Conservation (phyloP, 1,140 invertebrate species). For the Papilio glaucus region DNA sequence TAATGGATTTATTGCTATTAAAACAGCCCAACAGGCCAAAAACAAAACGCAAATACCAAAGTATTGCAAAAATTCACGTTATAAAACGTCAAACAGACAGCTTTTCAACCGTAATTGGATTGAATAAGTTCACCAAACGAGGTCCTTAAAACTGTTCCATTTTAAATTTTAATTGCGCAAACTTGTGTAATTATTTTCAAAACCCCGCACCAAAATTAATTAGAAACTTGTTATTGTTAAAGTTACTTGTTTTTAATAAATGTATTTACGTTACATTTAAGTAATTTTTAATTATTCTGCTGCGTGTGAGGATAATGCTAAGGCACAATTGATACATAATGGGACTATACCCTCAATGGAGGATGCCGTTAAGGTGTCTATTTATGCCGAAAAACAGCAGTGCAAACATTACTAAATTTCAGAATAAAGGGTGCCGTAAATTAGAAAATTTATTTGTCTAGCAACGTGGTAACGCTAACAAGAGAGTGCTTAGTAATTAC, state of each 20-base stretch:
- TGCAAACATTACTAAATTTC: constrained; percentile 1
- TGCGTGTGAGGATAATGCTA: too few relatives aligned
- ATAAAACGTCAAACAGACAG: constrained; percentile 23
- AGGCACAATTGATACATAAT: too few relatives aligned
- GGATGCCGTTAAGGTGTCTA: not conserved
- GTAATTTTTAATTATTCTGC: not conserved
- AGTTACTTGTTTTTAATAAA: constrained; percentile 22
- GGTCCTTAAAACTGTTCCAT: constrained; percentile 35
- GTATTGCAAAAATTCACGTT: not conserved
- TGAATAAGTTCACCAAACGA: constrained; percentile 22
- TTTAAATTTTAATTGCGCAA: constrained; percentile 35
- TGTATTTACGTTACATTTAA: constrained; percentile 4
- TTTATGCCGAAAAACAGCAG: not conserved
- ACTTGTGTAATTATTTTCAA: constrained; percentile 29
- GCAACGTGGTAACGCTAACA: not conserved
- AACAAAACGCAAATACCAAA: not conserved
- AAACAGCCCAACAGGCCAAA: not conserved
- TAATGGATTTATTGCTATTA: not conserved
- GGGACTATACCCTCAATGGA: not conserved
- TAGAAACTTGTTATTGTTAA: constrained; percentile 30
- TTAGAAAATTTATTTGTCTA: not conserved
- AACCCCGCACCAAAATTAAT: constrained; percentile 32
- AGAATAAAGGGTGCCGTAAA: not conserved
- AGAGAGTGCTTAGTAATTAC: too few relatives aligned
- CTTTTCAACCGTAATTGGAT: constrained; percentile 25